A percentile compares a stretch with the other conserved stretches of the same genome.
phyloP scores from a whole-genome alignment of 2,113 vertebrate species.

The Abramis brama region DNA sequence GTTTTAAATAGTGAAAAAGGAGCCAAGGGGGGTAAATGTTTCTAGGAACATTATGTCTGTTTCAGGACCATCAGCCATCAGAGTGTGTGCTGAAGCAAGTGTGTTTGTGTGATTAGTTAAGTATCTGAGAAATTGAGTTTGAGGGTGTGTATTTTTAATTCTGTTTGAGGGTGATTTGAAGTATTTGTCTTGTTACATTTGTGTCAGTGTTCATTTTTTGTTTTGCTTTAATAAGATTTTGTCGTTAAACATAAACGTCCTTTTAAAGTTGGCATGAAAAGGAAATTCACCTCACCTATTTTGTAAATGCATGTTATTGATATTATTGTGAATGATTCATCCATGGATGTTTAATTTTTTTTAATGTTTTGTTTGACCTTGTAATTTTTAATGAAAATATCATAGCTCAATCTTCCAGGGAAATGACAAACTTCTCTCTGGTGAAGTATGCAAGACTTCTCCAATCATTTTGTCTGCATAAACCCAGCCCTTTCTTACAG shows the following conservation, averaged over 20 bases:
- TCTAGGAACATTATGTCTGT: constrained; percentile 16
- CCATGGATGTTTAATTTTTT: too few relatives aligned
- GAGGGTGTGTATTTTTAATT: constrained; percentile 6
- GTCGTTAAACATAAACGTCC: not conserved
- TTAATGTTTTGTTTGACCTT: too few relatives aligned
- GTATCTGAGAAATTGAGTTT: constrained; percentile 20
- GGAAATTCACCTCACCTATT: not conserved
- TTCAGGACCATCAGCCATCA: constrained; percentile 29
- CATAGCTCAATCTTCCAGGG: not conserved
- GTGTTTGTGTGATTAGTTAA: constrained; percentile 32
- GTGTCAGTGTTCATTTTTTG: not conserved
- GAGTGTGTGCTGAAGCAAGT: constrained; percentile 49
- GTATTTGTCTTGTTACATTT: constrained; percentile 12
- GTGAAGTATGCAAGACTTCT: not conserved
- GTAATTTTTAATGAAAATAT: too few relatives aligned
- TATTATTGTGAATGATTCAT: too few relatives aligned
- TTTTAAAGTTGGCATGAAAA: not conserved
- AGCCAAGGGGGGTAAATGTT: constrained; percentile 11
- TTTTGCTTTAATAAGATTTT: not conserved
- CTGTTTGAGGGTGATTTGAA: not conserved
- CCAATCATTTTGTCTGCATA: not conserved
- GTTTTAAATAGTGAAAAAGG: constrained; percentile 46
- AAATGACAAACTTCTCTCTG: not conserved
- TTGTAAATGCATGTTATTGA: too few relatives aligned
- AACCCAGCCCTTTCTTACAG: not conserved